Conservation (phyloP, 2,888 invertebrate genomes). For the Notodonta dromedarius region DNA sequence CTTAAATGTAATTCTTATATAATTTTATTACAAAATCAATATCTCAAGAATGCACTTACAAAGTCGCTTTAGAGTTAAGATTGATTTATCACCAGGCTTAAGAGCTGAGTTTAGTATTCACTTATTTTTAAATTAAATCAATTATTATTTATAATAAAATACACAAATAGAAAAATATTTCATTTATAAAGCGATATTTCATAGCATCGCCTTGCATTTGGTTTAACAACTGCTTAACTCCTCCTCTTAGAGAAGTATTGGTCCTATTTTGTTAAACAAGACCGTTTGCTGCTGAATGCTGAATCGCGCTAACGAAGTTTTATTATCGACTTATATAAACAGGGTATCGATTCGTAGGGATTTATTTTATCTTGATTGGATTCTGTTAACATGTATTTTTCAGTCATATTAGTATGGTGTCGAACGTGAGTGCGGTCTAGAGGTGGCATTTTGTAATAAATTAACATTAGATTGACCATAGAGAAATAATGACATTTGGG, state of each 20-base stretch:
- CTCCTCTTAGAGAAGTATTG: slow-evolving; percentile 14
- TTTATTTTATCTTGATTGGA: slow-evolving; percentile 4
- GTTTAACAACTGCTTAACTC: background rate
- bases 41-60: no score
- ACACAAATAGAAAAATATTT: background rate
- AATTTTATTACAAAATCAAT: no score
- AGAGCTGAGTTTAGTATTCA: no score
- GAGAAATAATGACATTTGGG: no score
- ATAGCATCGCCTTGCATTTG: background rate
- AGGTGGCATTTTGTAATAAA: no score
- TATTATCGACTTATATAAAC: slow-evolving; percentile 23
- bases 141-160: no score
- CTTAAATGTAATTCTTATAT: no score
- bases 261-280: slow-evolving; percentile 35
- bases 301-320: slow-evolving; percentile 35
- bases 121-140: no score
- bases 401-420: background rate
- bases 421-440: no score
- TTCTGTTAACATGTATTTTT: background rate
- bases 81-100: no score
- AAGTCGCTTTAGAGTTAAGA: no score
- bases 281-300: slow-evolving; percentile 30
- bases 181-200: background rate
- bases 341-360: slow-evolving; percentile 7
- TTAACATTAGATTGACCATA: no score